Evolutionary conservation across 1,140 invertebrate genomes (phyloP).

Genomic region (Heliconius hermathena): DNA sequence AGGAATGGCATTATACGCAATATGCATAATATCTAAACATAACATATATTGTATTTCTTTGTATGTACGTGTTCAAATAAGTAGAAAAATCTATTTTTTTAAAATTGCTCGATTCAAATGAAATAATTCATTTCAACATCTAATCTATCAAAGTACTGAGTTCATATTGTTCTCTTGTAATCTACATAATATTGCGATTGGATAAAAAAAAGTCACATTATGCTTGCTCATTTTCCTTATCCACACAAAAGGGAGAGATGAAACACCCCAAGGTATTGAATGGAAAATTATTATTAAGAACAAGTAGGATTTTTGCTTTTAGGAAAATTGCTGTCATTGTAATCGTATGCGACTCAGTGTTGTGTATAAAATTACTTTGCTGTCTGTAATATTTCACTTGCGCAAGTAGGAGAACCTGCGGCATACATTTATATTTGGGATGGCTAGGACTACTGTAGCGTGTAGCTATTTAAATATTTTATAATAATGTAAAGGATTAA

Average conservation of each 20-base stretch:
- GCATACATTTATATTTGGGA: background rate
- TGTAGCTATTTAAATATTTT: too few species aligned
- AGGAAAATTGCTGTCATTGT: constrained; percentile 38
- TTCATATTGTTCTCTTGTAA: constrained; percentile 20
- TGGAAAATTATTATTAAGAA: constrained; percentile 36
- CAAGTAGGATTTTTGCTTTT: constrained; percentile 37
- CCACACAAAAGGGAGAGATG: constrained; percentile 30
- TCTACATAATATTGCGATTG: constrained; percentile 26
- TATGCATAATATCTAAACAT: too few species aligned
- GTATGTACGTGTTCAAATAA: too few species aligned
- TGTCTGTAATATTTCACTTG: background rate
- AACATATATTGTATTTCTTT: too few species aligned
- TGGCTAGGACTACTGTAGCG: background rate
- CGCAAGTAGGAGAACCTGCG: too few species aligned
- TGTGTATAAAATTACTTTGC: background rate
- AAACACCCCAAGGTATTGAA: constrained; percentile 36
- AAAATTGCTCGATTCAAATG: background rate
- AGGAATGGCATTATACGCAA: too few species aligned
- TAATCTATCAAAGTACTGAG: constrained; percentile 8
- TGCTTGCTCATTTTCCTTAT: constrained; percentile 33
- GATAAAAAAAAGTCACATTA: constrained; percentile 27
- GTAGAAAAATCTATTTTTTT: too few species aligned
- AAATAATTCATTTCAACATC: background rate
- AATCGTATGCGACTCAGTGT: constrained; percentile 17
- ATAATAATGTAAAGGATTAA: too few species aligned